Conservation (phyloP, 2,888 invertebrate species). For the Sinelater perroti region DNA sequence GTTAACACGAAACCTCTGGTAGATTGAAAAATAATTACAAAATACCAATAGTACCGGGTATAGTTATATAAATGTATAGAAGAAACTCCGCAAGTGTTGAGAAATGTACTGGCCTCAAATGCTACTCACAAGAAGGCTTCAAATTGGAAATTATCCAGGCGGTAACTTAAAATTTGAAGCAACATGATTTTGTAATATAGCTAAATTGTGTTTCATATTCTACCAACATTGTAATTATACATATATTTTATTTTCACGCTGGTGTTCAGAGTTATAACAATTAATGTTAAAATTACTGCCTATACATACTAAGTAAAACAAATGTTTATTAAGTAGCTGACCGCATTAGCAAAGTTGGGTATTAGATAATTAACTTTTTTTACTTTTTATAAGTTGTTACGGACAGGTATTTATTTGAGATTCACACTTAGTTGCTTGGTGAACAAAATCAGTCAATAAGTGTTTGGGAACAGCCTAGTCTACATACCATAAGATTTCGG, state of each 20-base stretch:
- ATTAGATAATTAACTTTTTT: not conserved
- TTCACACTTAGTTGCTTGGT: not conserved
- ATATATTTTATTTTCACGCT: not conserved
- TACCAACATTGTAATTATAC: not conserved
- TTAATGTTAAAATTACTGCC: not conserved
- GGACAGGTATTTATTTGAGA: not conserved
- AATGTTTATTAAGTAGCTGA: not conserved
- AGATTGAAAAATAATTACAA: slow-evolving; percentile 14
- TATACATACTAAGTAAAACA: not conserved
- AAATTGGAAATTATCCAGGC: not conserved
- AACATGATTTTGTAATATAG: too few species aligned
- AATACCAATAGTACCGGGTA: slow-evolving; percentile 4
- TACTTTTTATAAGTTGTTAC: not conserved
- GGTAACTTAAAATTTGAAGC: too few species aligned
- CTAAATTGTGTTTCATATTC: too few species aligned
- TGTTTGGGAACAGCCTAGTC: slow-evolving; percentile 9
- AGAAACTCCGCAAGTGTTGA: slow-evolving; percentile 5
- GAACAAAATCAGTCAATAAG: slow-evolving; percentile 8
- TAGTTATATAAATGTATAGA: slow-evolving; percentile 14
- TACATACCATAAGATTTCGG: too few species aligned
- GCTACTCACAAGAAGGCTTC: not conserved
- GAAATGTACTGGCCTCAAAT: slow-evolving; percentile 8
- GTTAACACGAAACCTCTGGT: not conserved
- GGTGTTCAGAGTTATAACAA: not conserved
- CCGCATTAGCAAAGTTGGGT: not conserved